phyloP scores from a whole-genome alignment of 2,113 vertebrate genomes.

The Tachuris rubrigastra region DNA sequence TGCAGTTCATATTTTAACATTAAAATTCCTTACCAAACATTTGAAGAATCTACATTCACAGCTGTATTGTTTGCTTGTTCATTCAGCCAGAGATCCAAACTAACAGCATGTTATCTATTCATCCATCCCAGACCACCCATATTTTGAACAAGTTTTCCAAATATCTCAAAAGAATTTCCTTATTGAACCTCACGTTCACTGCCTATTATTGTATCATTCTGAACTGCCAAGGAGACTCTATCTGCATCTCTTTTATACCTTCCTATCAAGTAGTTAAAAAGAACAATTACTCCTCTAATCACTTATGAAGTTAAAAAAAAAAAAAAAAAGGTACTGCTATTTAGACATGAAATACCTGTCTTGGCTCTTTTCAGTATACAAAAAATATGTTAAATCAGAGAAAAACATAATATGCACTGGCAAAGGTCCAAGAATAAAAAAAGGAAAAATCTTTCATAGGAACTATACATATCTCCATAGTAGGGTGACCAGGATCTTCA shows the following conservation, averaged over 20 bases:
- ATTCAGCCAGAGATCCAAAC: neutral
- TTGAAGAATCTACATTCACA: neutral
- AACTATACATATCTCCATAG: neutral
- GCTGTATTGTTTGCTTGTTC: neutral
- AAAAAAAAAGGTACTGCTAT: no score
- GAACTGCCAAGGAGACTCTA: neutral
- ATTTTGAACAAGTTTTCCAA: neutral
- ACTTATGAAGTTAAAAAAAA: neutral
- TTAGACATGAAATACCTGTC: neutral
- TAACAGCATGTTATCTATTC: neutral
- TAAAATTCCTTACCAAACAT: neutral
- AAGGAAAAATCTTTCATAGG: neutral
- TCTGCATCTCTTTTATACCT: neutral
- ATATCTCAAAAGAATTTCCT: neutral
- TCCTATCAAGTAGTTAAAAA: neutral
- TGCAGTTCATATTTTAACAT: neutral
- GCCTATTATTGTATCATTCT: neutral
- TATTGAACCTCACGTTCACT: neutral
- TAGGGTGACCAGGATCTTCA: neutral
- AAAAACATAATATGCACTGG: neutral
- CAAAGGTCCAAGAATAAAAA: neutral
- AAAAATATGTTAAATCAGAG: neutral
- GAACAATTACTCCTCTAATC: neutral
- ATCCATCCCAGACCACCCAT: neutral
- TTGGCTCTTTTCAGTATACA: neutral